Percentiles rank a stretch among this genome's conserved stretches.
These are phyloP conservation scores for Numida meleagris DNA, from an alignment of 2,113 vertebrate species.

Conservation along the genomic window DNA sequence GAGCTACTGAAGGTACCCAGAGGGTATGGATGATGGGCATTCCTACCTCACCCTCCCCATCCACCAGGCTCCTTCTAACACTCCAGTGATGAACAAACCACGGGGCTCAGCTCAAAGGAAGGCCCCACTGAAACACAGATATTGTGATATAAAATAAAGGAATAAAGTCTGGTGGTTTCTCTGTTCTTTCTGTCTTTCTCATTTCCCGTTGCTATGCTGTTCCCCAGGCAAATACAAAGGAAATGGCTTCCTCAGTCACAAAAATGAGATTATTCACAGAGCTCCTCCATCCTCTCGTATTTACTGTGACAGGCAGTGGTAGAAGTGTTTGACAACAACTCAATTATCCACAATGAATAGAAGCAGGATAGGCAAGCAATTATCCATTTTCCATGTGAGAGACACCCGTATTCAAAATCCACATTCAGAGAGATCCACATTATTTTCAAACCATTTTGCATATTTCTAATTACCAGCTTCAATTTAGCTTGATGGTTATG, in stretches of 20 bases:
- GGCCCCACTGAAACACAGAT: not conserved
- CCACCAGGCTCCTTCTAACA: rapidly evolving
- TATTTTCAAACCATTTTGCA: constrained; percentile 65
- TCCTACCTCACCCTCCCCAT: not conserved
- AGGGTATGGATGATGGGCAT: rapidly evolving
- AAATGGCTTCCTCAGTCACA: constrained; percentile 45
- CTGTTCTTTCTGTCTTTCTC: not conserved
- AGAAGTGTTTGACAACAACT: constrained; percentile 74
- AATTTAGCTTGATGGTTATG: constrained; percentile 40
- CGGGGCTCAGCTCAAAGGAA: not conserved
- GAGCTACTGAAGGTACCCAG: not conserved
- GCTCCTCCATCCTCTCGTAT: constrained; percentile 33
- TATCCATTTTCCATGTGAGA: constrained; percentile 67
- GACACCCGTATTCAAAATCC: constrained; percentile 61
- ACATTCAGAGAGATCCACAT: constrained; percentile 44
- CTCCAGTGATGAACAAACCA: rapidly evolving
- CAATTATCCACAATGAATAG: constrained; percentile 63
- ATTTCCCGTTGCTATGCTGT: constrained; percentile 65
- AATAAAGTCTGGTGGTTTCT: not conserved
- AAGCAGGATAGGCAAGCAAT: constrained; percentile 64
- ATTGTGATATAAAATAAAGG: not conserved
- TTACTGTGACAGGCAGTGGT: constrained; percentile 65
- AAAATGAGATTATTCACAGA: constrained; percentile 60
- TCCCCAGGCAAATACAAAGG: constrained; percentile 51
- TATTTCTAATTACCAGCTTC: constrained; percentile 72